Evolutionary conservation across 2,888 invertebrate species (phyloP), one percentile per base, ranked within the genome.

Genomic region (Keiferia lycopersicella): DNA sequence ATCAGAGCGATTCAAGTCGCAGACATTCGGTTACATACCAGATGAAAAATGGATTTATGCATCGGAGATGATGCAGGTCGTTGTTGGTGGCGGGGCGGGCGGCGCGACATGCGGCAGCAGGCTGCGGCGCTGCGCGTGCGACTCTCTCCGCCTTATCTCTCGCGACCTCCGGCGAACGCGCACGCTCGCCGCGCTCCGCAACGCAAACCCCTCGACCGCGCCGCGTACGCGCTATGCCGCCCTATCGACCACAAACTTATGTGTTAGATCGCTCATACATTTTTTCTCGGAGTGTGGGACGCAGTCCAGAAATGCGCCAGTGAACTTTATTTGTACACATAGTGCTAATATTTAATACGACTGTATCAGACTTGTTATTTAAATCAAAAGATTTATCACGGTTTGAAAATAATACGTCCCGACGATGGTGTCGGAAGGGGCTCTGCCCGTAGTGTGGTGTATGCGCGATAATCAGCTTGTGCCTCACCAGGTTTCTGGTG

Each of bases 401-500:
- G 51, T 64, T n/a, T 16, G 41, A 48, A 66, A 67, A 71, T 78
- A 71, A 75, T 71, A 76, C 74, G 72, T 78, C 72, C 71, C 78
- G 82, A 93, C 85, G 81, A 94, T 94, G 94, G 93, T 94, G 83
- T 93, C 94, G 70, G 92, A 93, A 82, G 93, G 93, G 83, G 88
- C 92, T 78, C 74, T 92, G 86, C 92, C 92, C 86, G 94, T 94
- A 75, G 94, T 94, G 82, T 94, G 94, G 94, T 94, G 94, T 91
- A 90, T 93, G 81, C 93, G 94, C 84, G 93, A 94, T 88, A 93
- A 94, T 86, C 93, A 93, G 82, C 93, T 94, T 91, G 93, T 94
- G 80, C 94, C 94, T 71, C 92, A 94, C 69, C 94, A 94, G 82
- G 90, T 94, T 72, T 94, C 94, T 66, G 94, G 94, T 74, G 94